A percentile compares a stretch with the other conserved stretches of the same genome.
Conservation (phyloP, 2,113 vertebrate genomes). For the Pontoporia blainvillei region DNA sequence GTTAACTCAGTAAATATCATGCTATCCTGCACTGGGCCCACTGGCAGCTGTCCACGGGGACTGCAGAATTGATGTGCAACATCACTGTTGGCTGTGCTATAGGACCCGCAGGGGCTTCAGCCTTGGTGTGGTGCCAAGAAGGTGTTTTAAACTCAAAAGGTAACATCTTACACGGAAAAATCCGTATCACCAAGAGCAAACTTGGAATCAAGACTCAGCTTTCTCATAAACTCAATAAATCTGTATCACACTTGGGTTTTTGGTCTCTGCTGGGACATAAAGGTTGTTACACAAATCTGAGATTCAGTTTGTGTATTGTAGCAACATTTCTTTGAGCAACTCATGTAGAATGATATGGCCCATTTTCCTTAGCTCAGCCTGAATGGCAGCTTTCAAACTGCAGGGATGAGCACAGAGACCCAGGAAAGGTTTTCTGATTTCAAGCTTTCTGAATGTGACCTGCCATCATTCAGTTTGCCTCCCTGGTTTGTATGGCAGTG, state of each 20-base stretch:
- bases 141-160: not conserved
- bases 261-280: not conserved
- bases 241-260: not conserved
- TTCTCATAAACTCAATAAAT: not conserved
- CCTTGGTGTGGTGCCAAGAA: not conserved
- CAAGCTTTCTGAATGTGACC: not conserved
- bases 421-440: not conserved
- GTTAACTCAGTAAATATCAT: not conserved
- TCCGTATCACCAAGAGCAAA: not conserved
- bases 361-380: not conserved
- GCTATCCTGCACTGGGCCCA: not conserved
- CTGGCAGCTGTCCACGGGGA: fast-evolving
- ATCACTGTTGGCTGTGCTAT: not conserved
- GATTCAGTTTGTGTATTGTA: not conserved
- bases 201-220: not conserved
- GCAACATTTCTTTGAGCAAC: not conserved
- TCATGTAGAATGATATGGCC: not conserved
- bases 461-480: not conserved
- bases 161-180: not conserved
- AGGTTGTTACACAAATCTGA: too few species aligned
- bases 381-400: not conserved
- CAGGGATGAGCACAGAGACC: not conserved
- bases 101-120: too few species aligned
- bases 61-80: fast-evolving
- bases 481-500: fast-evolving